These are phyloP conservation scores for Mythimna loreyi DNA, from an alignment of 2,888 invertebrate species.

Conservation along the genomic window DNA sequence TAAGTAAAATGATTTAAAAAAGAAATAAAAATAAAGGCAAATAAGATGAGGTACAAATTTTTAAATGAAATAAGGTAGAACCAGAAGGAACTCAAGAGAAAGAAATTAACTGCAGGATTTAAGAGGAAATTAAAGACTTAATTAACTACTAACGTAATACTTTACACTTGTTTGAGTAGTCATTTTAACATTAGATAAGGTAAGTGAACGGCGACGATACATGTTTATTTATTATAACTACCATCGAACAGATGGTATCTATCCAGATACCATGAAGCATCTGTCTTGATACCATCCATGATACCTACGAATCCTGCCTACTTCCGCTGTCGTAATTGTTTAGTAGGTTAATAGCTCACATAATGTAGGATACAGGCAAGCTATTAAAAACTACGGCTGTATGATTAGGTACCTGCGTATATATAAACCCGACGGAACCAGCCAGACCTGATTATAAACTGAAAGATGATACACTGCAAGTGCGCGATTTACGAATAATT, in stretches of 20 bases:
- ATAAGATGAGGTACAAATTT: no score
- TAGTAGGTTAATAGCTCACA: constrained; percentile 59
- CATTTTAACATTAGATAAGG: neutral
- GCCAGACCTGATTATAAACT: constrained; percentile 45
- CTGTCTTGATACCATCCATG: neutral
- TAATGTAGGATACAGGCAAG: constrained; percentile 40
- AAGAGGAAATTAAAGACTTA: no score
- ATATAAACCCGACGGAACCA: constrained; percentile 21
- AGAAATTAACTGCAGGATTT: no score
- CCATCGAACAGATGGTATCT: constrained; percentile 14
- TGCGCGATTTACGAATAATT: constrained; percentile 24
- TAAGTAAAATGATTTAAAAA: no score
- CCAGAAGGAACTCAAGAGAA: no score
- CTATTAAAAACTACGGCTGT: constrained; percentile 56
- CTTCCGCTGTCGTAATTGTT: constrained; percentile 44
- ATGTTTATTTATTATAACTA: neutral
- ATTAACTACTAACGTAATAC: no score
- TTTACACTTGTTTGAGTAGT: neutral
- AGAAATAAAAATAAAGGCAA: no score
- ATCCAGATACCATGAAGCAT: neutral
- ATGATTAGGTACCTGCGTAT: constrained; percentile 39
- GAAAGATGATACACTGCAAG: constrained; percentile 40
- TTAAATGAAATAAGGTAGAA: no score
- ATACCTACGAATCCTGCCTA: constrained; percentile 10
- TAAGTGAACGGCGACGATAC: neutral